Conservation (phyloP, 2,113 vertebrate species). For the Macquaria ambigua region DNA sequence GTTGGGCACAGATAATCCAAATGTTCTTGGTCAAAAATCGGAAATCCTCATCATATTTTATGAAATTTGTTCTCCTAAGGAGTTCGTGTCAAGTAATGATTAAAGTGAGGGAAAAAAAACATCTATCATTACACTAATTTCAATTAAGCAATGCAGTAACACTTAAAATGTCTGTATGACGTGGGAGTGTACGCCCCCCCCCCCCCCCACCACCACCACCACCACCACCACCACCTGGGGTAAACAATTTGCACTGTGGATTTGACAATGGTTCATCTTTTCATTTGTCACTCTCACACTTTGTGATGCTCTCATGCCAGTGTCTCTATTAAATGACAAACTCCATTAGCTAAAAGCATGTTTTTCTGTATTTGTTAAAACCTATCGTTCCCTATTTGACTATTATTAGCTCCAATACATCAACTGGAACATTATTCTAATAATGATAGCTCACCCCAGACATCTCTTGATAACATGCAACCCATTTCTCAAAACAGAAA, state of each 20-base stretch:
- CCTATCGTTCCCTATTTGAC: constrained; percentile 84
- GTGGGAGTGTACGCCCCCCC: too few species aligned
- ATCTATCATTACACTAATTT: constrained; percentile 12
- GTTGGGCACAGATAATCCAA: too few species aligned
- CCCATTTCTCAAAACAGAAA: constrained; percentile 88
- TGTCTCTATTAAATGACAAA: constrained; percentile 49
- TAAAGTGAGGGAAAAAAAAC: neutral
- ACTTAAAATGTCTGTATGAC: constrained; percentile 22
- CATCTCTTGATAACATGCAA: constrained; percentile 74
- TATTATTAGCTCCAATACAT: constrained; percentile 88
- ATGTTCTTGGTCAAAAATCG: neutral
- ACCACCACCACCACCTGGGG: constrained; percentile 6
- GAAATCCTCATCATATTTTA: neutral
- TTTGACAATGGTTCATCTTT: constrained; percentile 40
- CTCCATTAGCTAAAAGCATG: constrained; percentile 73
- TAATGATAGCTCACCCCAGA: constrained; percentile 77
- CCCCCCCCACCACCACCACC: too few species aligned
- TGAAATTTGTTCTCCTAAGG: neutral
- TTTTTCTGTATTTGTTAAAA: constrained; percentile 60
- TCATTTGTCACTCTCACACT: constrained; percentile 45
- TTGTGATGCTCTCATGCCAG: constrained; percentile 41
- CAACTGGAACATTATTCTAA: constrained; percentile 84
- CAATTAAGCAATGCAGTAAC: constrained; percentile 2
- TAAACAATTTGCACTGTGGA: constrained; percentile 38
- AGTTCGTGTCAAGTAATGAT: neutral